phyloP scores from a whole-genome alignment of 1,140 invertebrate species.

The Megalopta genalis region DNA sequence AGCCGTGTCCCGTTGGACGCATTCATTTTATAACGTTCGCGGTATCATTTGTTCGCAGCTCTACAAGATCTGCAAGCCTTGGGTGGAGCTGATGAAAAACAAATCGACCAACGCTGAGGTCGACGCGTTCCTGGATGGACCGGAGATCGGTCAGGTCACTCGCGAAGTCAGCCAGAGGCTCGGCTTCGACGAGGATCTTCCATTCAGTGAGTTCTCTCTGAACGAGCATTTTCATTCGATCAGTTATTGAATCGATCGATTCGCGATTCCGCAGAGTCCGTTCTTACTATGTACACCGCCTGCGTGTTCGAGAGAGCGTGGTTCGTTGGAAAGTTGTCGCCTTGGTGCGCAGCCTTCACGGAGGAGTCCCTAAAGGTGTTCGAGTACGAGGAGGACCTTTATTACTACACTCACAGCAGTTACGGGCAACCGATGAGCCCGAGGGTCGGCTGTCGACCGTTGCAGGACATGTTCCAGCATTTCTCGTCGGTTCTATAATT shows the following conservation, averaged over 20 bases:
- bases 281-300: conserved; percentile 81
- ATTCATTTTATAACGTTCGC: too few relatives aligned
- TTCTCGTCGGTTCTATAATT: conserved; percentile 58
- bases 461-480: conserved; percentile 86
- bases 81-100: conserved; percentile 64
- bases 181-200: conserved; percentile 68
- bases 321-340: conserved; percentile 81
- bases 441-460: conserved; percentile 85
- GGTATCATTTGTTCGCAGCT: conserved; percentile 50
- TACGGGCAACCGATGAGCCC: conserved; percentile 84
- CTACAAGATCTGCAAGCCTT: conserved; percentile 66
- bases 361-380: conserved; percentile 84
- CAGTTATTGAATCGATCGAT: too few relatives aligned
- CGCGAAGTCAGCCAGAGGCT: conserved; percentile 75
- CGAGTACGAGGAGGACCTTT: conserved; percentile 88
- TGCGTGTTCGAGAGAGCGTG: conserved; percentile 88
- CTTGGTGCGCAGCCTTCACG: conserved; percentile 87
- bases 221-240: neutral
- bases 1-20: too few relatives aligned
- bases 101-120: conserved; percentile 67
- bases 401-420: conserved; percentile 87
- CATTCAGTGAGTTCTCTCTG: neutral
- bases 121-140: conserved; percentile 72
- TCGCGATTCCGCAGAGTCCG: conserved; percentile 14
- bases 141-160: conserved; percentile 70